Percentiles rank a stretch among this genome's conserved stretches.
Conservation (phyloP, 2,888 invertebrate species). For the Tenthredo livida region DNA sequence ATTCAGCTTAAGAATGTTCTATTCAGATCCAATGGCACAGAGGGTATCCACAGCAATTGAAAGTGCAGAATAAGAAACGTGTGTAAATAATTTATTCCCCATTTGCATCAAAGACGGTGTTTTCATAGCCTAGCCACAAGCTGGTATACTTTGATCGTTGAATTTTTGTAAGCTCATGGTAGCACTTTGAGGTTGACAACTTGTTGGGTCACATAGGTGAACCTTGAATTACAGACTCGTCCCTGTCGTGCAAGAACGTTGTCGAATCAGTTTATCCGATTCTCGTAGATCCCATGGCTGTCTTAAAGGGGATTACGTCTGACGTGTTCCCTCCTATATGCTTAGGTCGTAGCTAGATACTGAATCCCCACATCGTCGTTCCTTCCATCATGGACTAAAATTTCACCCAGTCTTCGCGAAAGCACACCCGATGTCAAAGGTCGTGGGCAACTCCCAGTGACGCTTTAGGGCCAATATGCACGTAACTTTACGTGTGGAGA, state of each 20-base stretch:
- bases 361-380: neutral
- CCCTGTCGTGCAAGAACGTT: neutral
- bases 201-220: neutral
- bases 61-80: neutral
- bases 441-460: conserved; percentile 27
- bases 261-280: conserved; percentile 47
- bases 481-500: conserved; percentile 27
- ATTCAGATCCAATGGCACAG: neutral
- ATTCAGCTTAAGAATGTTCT: neutral
- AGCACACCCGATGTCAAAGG: conserved; percentile 29
- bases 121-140: neutral
- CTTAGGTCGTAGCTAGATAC: neutral
- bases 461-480: conserved; percentile 34
- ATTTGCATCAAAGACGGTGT: conserved; percentile 12
- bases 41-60: neutral
- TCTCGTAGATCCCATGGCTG: conserved; percentile 23
- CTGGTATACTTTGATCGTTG: neutral
- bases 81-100: neutral
- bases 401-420: neutral
- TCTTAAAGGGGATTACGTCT: conserved; percentile 38
- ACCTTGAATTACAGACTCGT: conserved; percentile 17
- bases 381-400: neutral
- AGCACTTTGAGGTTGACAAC: conserved; percentile 10
- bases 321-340: neutral
- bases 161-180: neutral